These are phyloP conservation scores for Lonchura striata DNA, from an alignment of 2,113 vertebrate genomes.

Conservation along the genomic window DNA sequence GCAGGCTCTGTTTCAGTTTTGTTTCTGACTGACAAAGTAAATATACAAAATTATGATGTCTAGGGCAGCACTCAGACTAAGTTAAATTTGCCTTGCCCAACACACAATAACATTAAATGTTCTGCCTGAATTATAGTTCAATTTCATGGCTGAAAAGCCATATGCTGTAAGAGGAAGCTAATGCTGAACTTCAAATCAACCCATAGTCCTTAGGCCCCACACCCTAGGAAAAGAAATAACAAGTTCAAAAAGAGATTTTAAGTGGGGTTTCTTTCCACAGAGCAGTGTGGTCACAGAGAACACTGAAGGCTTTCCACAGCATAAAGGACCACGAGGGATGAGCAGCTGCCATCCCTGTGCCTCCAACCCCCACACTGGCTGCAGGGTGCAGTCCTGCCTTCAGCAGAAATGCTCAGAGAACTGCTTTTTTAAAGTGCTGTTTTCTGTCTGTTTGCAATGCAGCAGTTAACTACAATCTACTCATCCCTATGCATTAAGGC, in stretches of 20 bases:
- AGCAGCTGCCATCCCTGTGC: not conserved
- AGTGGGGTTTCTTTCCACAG: not conserved
- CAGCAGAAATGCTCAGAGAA: not conserved
- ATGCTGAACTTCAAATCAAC: not conserved
- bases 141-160: not conserved
- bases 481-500: not conserved
- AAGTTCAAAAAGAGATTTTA: not conserved
- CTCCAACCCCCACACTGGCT: accelerated
- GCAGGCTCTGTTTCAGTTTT: not conserved
- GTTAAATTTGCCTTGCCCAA: not conserved
- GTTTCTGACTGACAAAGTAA: not conserved
- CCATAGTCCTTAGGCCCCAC: not conserved
- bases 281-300: not conserved
- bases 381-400: not conserved
- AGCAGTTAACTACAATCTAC: slow-evolving; percentile 1
- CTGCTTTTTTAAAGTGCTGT: not conserved
- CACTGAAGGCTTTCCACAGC: not conserved
- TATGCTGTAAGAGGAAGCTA: not conserved
- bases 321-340: accelerated
- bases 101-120: not conserved
- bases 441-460: not conserved
- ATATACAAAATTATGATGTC: not conserved
- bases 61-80: not conserved
- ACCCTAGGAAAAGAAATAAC: not conserved
- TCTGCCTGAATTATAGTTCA: not conserved